Evolutionary conservation across 2,888 invertebrate genomes (phyloP).

Genomic region (Phyto melanocephala): DNA sequence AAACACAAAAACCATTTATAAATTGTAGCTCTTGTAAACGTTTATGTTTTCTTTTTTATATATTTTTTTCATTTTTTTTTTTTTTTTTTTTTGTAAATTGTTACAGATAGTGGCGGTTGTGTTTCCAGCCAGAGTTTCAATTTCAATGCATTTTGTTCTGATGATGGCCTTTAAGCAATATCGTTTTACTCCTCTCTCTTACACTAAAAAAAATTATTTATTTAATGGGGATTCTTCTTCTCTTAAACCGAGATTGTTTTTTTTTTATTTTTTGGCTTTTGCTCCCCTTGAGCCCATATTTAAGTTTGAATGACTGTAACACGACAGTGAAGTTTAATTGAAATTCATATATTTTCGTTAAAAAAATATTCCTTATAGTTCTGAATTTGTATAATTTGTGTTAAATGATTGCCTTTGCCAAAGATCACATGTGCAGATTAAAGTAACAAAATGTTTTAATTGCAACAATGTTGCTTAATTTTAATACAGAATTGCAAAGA

Average conservation of each 20-base stretch:
- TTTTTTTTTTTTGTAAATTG: background rate
- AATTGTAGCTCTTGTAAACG: conserved; percentile 14
- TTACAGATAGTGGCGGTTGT: conserved; percentile 25
- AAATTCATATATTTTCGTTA: background rate
- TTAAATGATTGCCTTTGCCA: background rate
- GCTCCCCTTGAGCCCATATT: conserved; percentile 12
- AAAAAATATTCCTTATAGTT: background rate
- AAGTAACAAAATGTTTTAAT: background rate
- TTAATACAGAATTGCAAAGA: no score
- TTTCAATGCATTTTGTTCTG: background rate
- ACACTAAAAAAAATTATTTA: background rate
- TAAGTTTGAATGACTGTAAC: conserved; percentile 27
- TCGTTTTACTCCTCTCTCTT: background rate
- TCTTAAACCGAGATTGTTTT: background rate
- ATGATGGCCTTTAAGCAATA: conserved; percentile 13
- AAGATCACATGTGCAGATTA: background rate
- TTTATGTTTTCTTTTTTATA: background rate
- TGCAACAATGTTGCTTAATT: background rate
- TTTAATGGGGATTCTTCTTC: background rate
- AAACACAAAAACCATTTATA: conserved; percentile 14
- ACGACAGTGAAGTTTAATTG: conserved; percentile 38
- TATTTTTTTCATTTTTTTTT: background rate
- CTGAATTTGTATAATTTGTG: background rate
- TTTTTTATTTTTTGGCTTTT: background rate
- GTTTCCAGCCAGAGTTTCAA: background rate